Conservation (phyloP, 2,113 vertebrate species). For the Gallinago media region DNA sequence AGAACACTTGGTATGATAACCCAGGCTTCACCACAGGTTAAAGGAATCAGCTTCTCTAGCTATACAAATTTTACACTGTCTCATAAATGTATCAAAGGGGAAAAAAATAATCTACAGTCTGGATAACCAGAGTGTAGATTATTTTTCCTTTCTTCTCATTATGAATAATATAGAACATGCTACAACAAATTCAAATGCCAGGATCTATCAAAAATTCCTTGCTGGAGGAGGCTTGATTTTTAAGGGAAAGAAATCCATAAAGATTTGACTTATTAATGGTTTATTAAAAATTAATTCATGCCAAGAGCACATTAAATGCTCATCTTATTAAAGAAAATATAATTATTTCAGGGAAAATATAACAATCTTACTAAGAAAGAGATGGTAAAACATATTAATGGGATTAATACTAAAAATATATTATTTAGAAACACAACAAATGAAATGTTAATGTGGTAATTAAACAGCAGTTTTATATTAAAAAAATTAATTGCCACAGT, state of each 20-base stretch:
- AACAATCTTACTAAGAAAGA: neutral
- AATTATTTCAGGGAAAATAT: neutral
- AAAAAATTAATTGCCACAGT: neutral
- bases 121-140: neutral
- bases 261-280: neutral
- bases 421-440: neutral
- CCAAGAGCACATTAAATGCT: conserved; percentile 22
- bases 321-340: conserved; percentile 21
- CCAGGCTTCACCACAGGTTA: neutral
- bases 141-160: neutral
- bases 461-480: neutral
- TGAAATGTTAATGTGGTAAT: neutral
- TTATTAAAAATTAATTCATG: conserved; percentile 49
- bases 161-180: neutral
- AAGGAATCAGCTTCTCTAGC: neutral
- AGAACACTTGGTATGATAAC: neutral
- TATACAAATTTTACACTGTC: neutral
- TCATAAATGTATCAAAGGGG: neutral
- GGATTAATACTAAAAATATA: neutral
- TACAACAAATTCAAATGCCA: neutral
- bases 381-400: neutral
- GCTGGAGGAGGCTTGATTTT: neutral
- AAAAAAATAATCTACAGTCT: neutral
- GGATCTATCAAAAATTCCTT: neutral
- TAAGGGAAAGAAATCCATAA: neutral